Percentiles rank a stretch among this genome's conserved stretches.
Conservation (phyloP, 2,888 invertebrate genomes). For the Apodemia mormo region DNA sequence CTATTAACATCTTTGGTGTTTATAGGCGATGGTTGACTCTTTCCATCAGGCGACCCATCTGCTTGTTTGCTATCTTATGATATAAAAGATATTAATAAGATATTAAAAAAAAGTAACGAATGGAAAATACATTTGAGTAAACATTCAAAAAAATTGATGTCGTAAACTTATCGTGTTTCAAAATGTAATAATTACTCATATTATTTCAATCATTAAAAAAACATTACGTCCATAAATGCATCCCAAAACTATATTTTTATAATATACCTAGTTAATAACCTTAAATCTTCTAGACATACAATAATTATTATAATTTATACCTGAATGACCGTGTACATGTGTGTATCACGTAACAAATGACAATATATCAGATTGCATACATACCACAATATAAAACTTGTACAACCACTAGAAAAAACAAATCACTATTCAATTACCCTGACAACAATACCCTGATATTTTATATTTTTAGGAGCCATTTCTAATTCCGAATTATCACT, state of each 20-base stretch:
- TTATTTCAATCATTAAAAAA: background rate
- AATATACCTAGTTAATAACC: background rate
- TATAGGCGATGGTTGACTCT: too few species aligned
- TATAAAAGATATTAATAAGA: too few species aligned
- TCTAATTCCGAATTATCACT: constrained; percentile 28
- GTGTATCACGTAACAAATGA: constrained; percentile 16
- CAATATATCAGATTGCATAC: constrained; percentile 15
- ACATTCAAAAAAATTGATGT: too few species aligned
- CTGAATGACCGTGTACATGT: background rate
- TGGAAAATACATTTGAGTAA: too few species aligned
- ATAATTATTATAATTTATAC: background rate
- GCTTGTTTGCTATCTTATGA: too few species aligned
- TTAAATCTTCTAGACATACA: background rate
- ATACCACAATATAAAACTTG: constrained; percentile 9
- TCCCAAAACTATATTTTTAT: background rate
- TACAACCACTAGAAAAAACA: constrained; percentile 16
- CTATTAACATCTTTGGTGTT: too few species aligned
- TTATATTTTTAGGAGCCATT: constrained; percentile 33
- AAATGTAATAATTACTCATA: too few species aligned
- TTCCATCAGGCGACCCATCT: too few species aligned
- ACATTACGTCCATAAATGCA: background rate
- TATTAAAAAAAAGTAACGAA: too few species aligned
- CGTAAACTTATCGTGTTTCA: too few species aligned
- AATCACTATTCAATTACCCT: constrained; percentile 44
- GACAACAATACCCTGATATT: constrained; percentile 45